Conservation (phyloP, 1,140 invertebrate genomes). For the Maconellicoccus hirsutus region DNA sequence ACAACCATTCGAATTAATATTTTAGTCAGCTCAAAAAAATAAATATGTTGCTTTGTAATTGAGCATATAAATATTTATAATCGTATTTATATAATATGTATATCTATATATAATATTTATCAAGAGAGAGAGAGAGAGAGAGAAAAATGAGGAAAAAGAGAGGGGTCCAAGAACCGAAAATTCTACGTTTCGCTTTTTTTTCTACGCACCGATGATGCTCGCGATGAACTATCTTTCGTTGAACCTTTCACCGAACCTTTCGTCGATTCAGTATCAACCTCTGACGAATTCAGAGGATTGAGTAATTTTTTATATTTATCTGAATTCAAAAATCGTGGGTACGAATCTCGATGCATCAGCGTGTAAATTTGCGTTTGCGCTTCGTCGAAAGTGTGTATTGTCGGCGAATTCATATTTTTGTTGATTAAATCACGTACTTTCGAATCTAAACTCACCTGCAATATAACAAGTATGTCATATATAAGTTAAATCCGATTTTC, state of each 20-base stretch:
- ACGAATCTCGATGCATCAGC: slow-evolving; percentile 98
- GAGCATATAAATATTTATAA: slow-evolving; percentile 10
- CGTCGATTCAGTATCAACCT: background rate
- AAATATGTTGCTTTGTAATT: slow-evolving; percentile 1
- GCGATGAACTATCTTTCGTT: slow-evolving; percentile 15
- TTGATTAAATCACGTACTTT: slow-evolving; percentile 95
- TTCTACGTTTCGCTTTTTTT: slow-evolving; percentile 20
- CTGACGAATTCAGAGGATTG: slow-evolving; percentile 33
- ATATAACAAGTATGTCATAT: background rate
- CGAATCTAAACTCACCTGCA: slow-evolving; percentile 90
- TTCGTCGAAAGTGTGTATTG: slow-evolving; percentile 95
- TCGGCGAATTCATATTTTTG: slow-evolving; percentile 94
- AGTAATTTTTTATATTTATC: slow-evolving; percentile 64
- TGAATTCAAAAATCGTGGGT: slow-evolving; percentile 92
- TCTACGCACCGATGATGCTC: slow-evolving; percentile 13
- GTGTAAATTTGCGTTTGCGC: slow-evolving; percentile 99
- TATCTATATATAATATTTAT: too few species aligned
- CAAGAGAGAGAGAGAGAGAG: too few species aligned
- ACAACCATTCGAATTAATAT: background rate
- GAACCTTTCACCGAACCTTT: slow-evolving; percentile 14
- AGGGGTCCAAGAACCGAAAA: background rate
- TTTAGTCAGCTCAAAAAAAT: background rate
- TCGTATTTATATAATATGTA: background rate
- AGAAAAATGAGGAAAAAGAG: background rate
- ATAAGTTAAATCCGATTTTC: too few species aligned